Percentiles rank a stretch among this genome's conserved stretches.
Conservation (phyloP, 1,140 invertebrate genomes). For the Rhagoletis zephyria region DNA sequence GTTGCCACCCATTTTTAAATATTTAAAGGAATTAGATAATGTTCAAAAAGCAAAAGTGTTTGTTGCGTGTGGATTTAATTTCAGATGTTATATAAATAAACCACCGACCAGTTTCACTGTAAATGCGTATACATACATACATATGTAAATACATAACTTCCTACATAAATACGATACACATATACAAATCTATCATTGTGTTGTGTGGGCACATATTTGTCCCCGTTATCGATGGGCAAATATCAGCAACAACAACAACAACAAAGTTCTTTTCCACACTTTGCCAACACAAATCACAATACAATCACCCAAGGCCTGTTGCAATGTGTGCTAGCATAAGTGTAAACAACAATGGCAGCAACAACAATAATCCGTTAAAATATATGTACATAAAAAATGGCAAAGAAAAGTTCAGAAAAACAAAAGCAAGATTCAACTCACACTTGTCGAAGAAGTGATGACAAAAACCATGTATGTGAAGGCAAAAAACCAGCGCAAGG, state of each 20-base stretch:
- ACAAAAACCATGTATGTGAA: not conserved
- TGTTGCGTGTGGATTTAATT: no score
- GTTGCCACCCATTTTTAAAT: no score
- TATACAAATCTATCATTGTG: no score
- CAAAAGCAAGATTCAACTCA: not conserved
- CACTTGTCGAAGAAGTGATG: not conserved
- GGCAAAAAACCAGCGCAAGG: slow-evolving; percentile 37
- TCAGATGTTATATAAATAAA: no score
- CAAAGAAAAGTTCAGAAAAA: not conserved
- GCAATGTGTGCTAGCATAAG: not conserved
- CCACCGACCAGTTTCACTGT: no score
- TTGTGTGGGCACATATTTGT: not conserved
- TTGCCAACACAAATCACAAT: not conserved
- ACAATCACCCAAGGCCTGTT: slow-evolving; percentile 1
- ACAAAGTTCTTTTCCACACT: not conserved
- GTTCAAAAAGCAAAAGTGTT: no score
- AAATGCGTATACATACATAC: no score
- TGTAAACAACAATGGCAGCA: slow-evolving; percentile 24
- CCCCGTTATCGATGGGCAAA: not conserved
- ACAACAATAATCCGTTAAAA: not conserved
- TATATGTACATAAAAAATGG: not conserved
- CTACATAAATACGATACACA: no score
- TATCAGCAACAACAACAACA: not conserved
- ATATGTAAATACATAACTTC: no score
- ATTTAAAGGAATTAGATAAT: no score